Evolutionary conservation across 2,113 vertebrate species (phyloP).

Genomic region (Sinocyclocheilus maitianheensis): DNA sequence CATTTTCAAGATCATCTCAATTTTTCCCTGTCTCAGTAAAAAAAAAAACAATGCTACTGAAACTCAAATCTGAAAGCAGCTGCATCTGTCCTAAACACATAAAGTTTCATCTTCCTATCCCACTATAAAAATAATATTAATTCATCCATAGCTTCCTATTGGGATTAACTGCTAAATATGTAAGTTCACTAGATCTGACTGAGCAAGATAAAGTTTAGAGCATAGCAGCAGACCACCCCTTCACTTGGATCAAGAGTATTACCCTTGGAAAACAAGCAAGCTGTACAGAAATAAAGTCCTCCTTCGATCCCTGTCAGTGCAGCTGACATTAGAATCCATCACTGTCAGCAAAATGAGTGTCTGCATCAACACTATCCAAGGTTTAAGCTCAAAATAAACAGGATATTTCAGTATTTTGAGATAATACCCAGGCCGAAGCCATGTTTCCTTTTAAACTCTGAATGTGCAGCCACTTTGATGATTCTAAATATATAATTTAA

Average conservation of each 20-base stretch:
- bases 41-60: neutral
- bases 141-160: neutral
- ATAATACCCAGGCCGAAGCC: neutral
- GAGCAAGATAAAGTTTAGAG: neutral
- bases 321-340: slow-evolving; percentile 45
- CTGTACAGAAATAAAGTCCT: slow-evolving; percentile 39
- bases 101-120: neutral
- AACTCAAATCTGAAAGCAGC: neutral
- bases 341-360: slow-evolving; percentile 36
- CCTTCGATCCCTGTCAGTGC: slow-evolving; percentile 8
- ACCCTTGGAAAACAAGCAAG: slow-evolving; percentile 19
- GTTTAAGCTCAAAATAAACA: slow-evolving; percentile 39
- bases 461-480: neutral
- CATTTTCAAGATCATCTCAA: neutral
- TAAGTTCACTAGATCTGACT: neutral
- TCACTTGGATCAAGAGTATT: slow-evolving; percentile 42
- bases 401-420: slow-evolving; percentile 3
- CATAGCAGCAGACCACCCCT: neutral
- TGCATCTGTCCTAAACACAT: neutral
- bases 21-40: neutral
- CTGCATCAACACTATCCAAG: slow-evolving; percentile 7
- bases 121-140: neutral
- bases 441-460: neutral
- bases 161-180: neutral
- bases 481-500: neutral